phyloP scores from a whole-genome alignment of 2,888 invertebrate genomes.

The Ernsta delagoae region DNA sequence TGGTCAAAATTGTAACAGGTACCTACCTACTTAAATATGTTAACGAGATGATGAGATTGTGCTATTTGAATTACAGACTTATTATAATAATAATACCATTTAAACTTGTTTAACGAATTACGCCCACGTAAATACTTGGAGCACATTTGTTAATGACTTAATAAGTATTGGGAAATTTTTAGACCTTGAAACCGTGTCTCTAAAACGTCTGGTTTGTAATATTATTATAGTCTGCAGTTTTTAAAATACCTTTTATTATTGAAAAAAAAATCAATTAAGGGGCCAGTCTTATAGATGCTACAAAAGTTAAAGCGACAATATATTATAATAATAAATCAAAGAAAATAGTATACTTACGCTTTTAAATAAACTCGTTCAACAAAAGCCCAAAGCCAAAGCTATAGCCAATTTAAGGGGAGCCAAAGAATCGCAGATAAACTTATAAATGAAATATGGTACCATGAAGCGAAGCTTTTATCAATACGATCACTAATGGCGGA shows the following conservation, averaged over 20 bases:
- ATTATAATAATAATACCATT: conserved; percentile 13
- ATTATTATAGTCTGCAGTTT: neutral
- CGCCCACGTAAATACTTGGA: conserved; percentile 28
- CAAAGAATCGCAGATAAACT: conserved; percentile 37
- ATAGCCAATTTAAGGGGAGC: conserved; percentile 36
- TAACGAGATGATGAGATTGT: conserved; percentile 10
- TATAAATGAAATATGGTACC: conserved; percentile 37
- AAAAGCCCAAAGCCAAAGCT: conserved; percentile 27
- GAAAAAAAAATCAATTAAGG: too few relatives aligned
- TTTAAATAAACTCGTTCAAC: conserved; percentile 33
- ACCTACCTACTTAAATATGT: neutral
- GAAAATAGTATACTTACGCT: conserved; percentile 2
- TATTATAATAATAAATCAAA: too few relatives aligned
- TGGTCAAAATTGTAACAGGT: neutral
- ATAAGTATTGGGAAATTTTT: conserved; percentile 1
- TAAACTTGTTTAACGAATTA: conserved; percentile 15
- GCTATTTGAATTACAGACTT: conserved; percentile 6
- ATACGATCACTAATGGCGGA: conserved; percentile 37
- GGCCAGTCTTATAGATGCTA: too few relatives aligned
- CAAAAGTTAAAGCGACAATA: too few relatives aligned
- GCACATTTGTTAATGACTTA: conserved; percentile 19
- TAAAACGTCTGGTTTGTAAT: neutral
- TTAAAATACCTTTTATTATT: neutral
- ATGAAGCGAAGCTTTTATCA: conserved; percentile 37
- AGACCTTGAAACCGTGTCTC: conserved; percentile 10